These are phyloP conservation scores for Lutraria lutraria DNA, from an alignment of 2,888 invertebrate species.

Conservation along the genomic window DNA sequence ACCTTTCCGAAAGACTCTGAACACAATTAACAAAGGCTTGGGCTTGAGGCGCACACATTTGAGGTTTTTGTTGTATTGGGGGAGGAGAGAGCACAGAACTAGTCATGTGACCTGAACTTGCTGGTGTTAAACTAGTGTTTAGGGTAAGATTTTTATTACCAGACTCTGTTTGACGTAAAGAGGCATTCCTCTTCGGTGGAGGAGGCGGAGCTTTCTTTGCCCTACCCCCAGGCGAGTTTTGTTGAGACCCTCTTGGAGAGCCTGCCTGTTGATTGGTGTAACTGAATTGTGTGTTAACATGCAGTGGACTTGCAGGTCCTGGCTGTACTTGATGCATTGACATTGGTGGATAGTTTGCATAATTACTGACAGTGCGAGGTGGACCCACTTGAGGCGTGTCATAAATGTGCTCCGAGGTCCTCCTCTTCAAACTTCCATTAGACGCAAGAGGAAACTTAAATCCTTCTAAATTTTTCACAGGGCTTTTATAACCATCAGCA, in stretches of 20 bases:
- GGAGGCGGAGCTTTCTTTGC: slow-evolving; percentile 87
- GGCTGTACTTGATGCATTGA: slow-evolving; percentile 65
- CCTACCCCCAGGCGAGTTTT: slow-evolving; percentile 69
- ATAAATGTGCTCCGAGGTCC: slow-evolving; percentile 78
- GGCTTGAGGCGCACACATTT: slow-evolving; percentile 73
- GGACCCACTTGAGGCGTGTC: slow-evolving; percentile 77
- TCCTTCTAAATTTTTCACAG: slow-evolving; percentile 68
- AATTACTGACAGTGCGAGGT: slow-evolving; percentile 67
- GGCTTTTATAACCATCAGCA: slow-evolving; percentile 75
- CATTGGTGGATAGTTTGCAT: slow-evolving; percentile 71
- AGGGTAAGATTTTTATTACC: slow-evolving; percentile 25
- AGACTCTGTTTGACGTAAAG: slow-evolving; percentile 78
- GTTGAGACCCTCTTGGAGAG: slow-evolving; percentile 70
- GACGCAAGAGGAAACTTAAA: slow-evolving; percentile 67
- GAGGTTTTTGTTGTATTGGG: slow-evolving; percentile 69
- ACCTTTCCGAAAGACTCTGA: slow-evolving; percentile 82
- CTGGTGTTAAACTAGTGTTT: slow-evolving; percentile 1
- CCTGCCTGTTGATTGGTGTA: slow-evolving; percentile 66
- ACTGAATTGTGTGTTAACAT: slow-evolving; percentile 74
- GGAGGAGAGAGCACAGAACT: slow-evolving; percentile 65
- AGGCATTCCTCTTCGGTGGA: slow-evolving; percentile 88
- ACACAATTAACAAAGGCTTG: slow-evolving; percentile 87
- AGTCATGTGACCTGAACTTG: slow-evolving; percentile 28
- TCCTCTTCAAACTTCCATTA: slow-evolving; percentile 68
- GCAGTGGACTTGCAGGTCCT: slow-evolving; percentile 61